These are phyloP conservation scores for Drosophila pseudoananassae DNA, from an alignment of 1,140 invertebrate genomes.

Conservation along the genomic window DNA sequence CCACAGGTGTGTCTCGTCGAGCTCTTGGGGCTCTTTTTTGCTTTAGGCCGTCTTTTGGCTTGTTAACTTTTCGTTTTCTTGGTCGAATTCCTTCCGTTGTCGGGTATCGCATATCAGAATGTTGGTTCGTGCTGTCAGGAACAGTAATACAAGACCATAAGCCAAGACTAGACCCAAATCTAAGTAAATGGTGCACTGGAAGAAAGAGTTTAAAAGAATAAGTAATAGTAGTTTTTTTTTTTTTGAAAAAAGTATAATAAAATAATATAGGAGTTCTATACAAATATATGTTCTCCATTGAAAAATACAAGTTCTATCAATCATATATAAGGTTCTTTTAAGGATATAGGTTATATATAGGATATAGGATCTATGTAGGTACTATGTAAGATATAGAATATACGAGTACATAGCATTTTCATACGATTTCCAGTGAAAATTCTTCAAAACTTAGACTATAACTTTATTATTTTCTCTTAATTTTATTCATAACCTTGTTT, in stretches of 20 bases:
- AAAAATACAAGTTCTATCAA: too few species aligned
- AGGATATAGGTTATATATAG: too few species aligned
- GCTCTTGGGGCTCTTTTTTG: neutral
- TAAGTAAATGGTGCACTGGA: conserved; percentile 10
- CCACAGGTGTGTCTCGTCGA: conserved; percentile 23
- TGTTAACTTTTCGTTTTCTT: conserved; percentile 6
- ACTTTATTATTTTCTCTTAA: too few species aligned
- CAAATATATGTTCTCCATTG: too few species aligned
- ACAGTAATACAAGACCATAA: conserved; percentile 1
- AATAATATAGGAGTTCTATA: too few species aligned
- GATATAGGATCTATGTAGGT: neutral
- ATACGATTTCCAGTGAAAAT: too few species aligned
- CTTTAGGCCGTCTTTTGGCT: neutral
- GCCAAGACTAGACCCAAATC: conserved; percentile 12
- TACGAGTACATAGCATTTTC: too few species aligned
- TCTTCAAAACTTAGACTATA: too few species aligned
- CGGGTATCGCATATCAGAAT: conserved; percentile 6
- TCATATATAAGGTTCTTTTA: too few species aligned
- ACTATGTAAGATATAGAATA: too few species aligned
- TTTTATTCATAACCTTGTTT: neutral
- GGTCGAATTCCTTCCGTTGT: neutral
- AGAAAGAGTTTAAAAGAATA: neutral
- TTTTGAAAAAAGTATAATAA: too few species aligned
- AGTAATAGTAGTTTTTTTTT: neutral
- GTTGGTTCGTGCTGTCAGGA: conserved; percentile 21